Conservation (phyloP, 2,797 vertebrate genomes). For the Holocentrus rufus region DNA sequence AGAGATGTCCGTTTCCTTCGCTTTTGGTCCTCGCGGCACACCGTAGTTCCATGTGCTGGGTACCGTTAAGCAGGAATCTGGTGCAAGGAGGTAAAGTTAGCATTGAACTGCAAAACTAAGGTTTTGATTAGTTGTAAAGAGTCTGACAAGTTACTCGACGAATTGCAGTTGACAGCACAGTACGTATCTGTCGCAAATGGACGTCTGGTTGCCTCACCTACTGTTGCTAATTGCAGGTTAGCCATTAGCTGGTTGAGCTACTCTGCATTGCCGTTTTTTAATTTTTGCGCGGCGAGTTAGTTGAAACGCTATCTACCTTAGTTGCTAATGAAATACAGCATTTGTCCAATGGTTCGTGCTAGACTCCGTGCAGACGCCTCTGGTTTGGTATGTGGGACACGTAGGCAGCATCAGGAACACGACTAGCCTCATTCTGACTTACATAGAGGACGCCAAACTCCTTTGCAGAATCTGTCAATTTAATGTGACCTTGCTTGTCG, state of each 20-base stretch:
- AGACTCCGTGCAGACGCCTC: too few relatives aligned
- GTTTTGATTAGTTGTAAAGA: neutral
- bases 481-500: too few relatives aligned
- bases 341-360: too few relatives aligned
- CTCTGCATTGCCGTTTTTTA: neutral
- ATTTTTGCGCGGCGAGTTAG: neutral
- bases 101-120: neutral
- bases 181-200: too few relatives aligned
- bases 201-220: too few relatives aligned
- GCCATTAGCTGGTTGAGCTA: constrained; percentile 33
- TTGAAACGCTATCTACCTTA: too few relatives aligned
- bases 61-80: neutral
- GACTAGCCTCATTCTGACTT: too few relatives aligned
- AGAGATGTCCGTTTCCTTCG: neutral
- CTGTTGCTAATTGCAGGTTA: neutral
- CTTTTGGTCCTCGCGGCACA: constrained; percentile 39
- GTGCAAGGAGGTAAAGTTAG: constrained; percentile 60
- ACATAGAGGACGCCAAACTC: too few relatives aligned
- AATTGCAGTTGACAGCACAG: neutral
- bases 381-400: too few relatives aligned
- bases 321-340: too few relatives aligned
- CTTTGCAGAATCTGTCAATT: too few relatives aligned
- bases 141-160: rapidly evolving
- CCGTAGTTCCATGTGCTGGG: constrained; percentile 52
- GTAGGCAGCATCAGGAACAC: too few relatives aligned